A percentile compares a stretch with the other conserved stretches of the same genome.
phyloP scores from a whole-genome alignment of 2,888 invertebrate genomes.

The Dicyrtomina minuta region DNA sequence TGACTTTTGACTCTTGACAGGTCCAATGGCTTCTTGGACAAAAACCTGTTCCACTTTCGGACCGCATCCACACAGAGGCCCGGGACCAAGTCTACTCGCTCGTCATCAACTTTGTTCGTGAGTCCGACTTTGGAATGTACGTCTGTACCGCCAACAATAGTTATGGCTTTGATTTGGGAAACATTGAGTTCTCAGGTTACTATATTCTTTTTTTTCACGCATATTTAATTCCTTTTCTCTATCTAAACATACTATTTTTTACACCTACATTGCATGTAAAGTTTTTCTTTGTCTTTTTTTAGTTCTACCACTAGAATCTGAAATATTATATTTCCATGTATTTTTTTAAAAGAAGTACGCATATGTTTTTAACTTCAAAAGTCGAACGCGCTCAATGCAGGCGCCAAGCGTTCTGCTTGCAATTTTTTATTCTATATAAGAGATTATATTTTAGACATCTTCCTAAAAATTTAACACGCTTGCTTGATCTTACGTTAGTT shows the following conservation, averaged over 20 bases:
- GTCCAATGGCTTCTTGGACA: constrained; percentile 47
- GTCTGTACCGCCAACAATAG: constrained; percentile 72
- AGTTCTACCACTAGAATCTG: too few species aligned
- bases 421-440: too few species aligned
- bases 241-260: not conserved
- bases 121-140: constrained; percentile 73
- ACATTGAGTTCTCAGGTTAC: constrained; percentile 72
- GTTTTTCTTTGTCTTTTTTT: too few species aligned
- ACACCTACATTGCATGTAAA: too few species aligned
- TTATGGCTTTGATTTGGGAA: constrained; percentile 69
- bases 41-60: constrained; percentile 37
- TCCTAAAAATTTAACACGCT: not conserved
- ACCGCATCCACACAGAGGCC: constrained; percentile 61
- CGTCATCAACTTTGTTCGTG: constrained; percentile 68
- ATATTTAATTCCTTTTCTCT: not conserved
- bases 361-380: too few species aligned
- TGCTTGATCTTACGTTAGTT: too few species aligned
- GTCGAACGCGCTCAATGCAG: too few species aligned
- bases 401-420: too few species aligned
- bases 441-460: too few species aligned
- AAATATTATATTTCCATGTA: too few species aligned
- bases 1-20: constrained; percentile 31
- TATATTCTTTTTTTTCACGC: not conserved
- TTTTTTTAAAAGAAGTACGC: too few species aligned
- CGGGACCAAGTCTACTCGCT: constrained; percentile 65